Percentiles rank a stretch among this genome's conserved stretches.
These are phyloP conservation scores for Yponomeuta evonymella DNA, from an alignment of 2,888 invertebrate species.

Conservation along the genomic window DNA sequence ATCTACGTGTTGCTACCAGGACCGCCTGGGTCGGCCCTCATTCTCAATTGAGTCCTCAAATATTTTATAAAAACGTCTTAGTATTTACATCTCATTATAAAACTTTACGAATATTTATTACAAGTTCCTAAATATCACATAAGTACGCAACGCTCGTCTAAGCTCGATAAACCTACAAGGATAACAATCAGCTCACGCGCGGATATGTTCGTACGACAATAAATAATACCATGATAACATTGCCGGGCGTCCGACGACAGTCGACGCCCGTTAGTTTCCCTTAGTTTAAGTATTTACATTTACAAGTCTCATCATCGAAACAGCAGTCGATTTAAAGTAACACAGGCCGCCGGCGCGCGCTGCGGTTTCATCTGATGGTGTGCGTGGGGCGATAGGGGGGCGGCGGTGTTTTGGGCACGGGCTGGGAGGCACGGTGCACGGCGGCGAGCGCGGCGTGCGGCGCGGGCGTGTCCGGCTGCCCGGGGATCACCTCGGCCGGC, in stretches of 20 bases:
- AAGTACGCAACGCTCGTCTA: conserved; percentile 62
- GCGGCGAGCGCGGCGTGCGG: conserved; percentile 30
- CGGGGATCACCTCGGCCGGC: conserved; percentile 39
- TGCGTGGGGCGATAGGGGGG: conserved; percentile 69
- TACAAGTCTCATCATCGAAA: conserved; percentile 66
- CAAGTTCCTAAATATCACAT: conserved; percentile 68
- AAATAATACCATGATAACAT: conserved; percentile 54
- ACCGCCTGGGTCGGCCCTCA: neutral
- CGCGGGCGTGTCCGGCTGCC: conserved; percentile 40
- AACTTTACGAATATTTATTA: conserved; percentile 52
- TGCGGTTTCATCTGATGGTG: conserved; percentile 67
- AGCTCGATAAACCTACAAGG: conserved; percentile 42
- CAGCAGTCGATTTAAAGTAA: conserved; percentile 69
- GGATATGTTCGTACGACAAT: conserved; percentile 53
- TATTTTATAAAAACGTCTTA: conserved; percentile 46
- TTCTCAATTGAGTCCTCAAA: neutral
- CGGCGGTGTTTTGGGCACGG: conserved; percentile 67
- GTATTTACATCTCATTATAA: conserved; percentile 58
- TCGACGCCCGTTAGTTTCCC: neutral
- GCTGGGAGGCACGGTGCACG: conserved; percentile 44
- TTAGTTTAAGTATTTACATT: conserved; percentile 27
- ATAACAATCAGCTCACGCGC: conserved; percentile 54
- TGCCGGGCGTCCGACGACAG: conserved; percentile 29
- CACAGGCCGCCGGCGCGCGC: conserved; percentile 30
- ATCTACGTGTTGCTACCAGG: neutral